These are phyloP conservation scores for Chlorops oryzae DNA, from an alignment of 1,140 invertebrate species.

Conservation along the genomic window DNA sequence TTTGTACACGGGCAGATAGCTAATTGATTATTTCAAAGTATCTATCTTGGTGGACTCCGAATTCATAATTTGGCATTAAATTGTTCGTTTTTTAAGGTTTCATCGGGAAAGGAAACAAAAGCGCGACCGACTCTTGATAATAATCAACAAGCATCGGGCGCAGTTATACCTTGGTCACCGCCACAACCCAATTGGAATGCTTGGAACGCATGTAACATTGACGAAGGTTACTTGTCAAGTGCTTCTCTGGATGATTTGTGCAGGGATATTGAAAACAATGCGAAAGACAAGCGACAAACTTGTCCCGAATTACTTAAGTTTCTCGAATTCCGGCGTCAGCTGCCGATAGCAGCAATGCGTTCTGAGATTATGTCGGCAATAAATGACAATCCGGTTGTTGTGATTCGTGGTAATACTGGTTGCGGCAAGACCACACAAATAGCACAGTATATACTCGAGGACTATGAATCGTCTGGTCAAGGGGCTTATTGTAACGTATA, in stretches of 20 bases:
- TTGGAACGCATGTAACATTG: constrained; percentile 91
- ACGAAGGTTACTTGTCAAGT: constrained; percentile 81
- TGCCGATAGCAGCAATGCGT: constrained; percentile 72
- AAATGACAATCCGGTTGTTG: constrained; percentile 78
- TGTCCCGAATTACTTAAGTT: constrained; percentile 33
- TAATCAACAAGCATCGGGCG: constrained; percentile 5
- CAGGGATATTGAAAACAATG: constrained; percentile 61
- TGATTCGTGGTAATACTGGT: constrained; percentile 91
- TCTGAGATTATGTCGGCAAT: constrained; percentile 75
- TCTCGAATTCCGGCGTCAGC: constrained; percentile 57
- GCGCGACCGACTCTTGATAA: constrained; percentile 10
- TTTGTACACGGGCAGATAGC: no score
- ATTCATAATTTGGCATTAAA: background rate
- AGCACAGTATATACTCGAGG: constrained; percentile 94
- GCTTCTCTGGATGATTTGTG: constrained; percentile 75
- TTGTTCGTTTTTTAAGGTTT: constrained; percentile 1
- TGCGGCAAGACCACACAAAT: constrained; percentile 85
- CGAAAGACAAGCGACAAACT: constrained; percentile 52
- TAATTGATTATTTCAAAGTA: no score
- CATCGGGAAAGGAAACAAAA: constrained; percentile 10
- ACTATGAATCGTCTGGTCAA: constrained; percentile 80
- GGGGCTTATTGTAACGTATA: constrained; percentile 80
- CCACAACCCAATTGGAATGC: constrained; percentile 94
- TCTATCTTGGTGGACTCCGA: background rate
- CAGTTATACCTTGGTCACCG: constrained; percentile 89